Evolutionary conservation across 1,140 invertebrate species (phyloP).

Genomic region (Cataglyphis hispanica): DNA sequence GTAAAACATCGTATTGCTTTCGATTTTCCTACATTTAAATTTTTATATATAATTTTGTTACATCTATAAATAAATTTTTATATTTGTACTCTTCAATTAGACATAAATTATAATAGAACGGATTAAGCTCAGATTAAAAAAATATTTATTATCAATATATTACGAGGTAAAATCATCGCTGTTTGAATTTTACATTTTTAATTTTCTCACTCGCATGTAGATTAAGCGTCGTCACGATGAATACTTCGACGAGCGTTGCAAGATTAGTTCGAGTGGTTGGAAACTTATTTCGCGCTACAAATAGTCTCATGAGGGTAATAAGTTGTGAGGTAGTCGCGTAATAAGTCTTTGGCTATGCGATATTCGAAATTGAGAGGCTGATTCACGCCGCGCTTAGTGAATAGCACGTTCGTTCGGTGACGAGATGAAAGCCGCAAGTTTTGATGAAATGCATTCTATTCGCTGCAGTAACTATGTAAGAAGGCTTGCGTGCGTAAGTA

Average conservation of each 20-base stretch:
- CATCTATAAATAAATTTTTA: too few species aligned
- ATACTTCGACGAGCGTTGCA: not conserved
- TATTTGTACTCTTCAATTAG: too few species aligned
- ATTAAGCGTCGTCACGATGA: not conserved
- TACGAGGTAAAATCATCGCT: too few species aligned
- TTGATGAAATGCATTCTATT: conserved; percentile 76
- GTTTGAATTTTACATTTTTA: not conserved
- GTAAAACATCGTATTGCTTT: too few species aligned
- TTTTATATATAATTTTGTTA: too few species aligned
- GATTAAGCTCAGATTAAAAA: too few species aligned
- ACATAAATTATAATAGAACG: too few species aligned
- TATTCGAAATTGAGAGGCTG: conserved; percentile 52
- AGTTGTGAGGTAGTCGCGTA: conserved; percentile 4
- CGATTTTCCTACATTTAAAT: too few species aligned
- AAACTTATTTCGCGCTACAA: conserved; percentile 43
- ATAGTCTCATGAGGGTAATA: not conserved
- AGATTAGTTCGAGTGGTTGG: conserved; percentile 29
- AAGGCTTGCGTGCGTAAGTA: conserved; percentile 28
- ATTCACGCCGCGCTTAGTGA: conserved; percentile 29
- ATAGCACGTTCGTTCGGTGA: conserved; percentile 20
- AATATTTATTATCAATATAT: too few species aligned
- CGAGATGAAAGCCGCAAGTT: conserved; percentile 72
- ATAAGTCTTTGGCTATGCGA: conserved; percentile 32
- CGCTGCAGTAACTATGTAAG: conserved; percentile 33
- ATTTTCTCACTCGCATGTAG: not conserved